Percentiles rank a stretch among this genome's conserved stretches.
Evolutionary conservation across 2,888 invertebrate genomes (phyloP).

Genomic region (Tetragonisca angustula): DNA sequence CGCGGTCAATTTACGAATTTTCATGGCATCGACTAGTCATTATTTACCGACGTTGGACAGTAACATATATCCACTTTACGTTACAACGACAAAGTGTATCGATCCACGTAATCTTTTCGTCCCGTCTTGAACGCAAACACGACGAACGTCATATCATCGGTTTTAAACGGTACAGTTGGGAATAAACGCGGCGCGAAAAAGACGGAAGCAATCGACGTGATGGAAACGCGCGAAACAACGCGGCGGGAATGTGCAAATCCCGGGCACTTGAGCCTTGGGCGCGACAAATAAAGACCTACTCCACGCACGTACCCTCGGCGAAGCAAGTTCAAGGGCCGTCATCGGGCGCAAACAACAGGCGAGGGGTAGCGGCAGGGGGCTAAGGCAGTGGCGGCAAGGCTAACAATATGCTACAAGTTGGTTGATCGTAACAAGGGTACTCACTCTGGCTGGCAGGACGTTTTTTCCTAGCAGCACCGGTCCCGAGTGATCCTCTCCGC

Average conservation of each 20-base stretch:
- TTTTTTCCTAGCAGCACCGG: slow-evolving; percentile 46
- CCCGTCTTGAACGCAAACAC: not conserved
- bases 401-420: slow-evolving; percentile 47
- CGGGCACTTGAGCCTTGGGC: not conserved
- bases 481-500: slow-evolving; percentile 54
- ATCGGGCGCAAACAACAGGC: slow-evolving; percentile 4
- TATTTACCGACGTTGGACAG: not conserved
- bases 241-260: not conserved
- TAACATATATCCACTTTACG: no score
- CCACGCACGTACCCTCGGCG: slow-evolving; percentile 15
- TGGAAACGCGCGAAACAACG: not conserved
- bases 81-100: no score
- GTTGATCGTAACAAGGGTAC: slow-evolving; percentile 56
- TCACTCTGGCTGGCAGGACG: slow-evolving; percentile 61
- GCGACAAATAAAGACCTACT: slow-evolving; percentile 32
- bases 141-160: not conserved
- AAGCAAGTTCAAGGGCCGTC: slow-evolving; percentile 55
- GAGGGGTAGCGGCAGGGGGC: not conserved
- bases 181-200: not conserved
- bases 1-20: not conserved
- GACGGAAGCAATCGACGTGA: not conserved
- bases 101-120: not conserved
- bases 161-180: no score
- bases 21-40: not conserved
- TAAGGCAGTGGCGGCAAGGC: not conserved